Evolutionary conservation across 2,113 vertebrate species (phyloP), one percentile per base, ranked within the genome.

Genomic region (Rhipidura dahli): DNA sequence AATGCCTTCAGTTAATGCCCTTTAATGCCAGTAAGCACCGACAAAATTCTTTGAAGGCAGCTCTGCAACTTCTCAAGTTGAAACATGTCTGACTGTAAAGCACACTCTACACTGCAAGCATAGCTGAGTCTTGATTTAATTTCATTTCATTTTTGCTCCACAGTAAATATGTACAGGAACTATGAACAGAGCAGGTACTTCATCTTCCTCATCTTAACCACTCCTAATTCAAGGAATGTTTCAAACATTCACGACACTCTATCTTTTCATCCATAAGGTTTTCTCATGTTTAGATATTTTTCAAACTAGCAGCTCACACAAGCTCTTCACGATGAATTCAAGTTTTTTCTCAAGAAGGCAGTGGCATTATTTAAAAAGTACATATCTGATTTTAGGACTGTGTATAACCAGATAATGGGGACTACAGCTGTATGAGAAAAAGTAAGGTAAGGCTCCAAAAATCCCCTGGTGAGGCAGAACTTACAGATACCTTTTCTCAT

Each of bases 11-110:
- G 66, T 86, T 59, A 83, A 65, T 88, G 63, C 13, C 42, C 83
- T 83, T 64, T 66, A 90, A 59, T 77, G 71, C 86, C 86, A 90
- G 86, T 30, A 92, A 95, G 71, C 68, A 88, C 76, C 71, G 83
- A 83, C 68, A 35, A 68, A 88, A 53, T 54, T 90, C 94, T 96
- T 88, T 95, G 96, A 95, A 94, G 75, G 76, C 7, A 0, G 50
- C 54, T 88, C 35, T 40, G 66, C 75, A 80, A 44, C 16, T 85
- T 80, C 82, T 83, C 93, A 88, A 66, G 93, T 78, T 0, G 3
- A 88, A 94, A 91, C 90, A 53, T 0, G 90, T 56, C 83, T 68
- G 56, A 86, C 56, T 47, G 42, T 9, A 87, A 87, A 68, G 23
- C 5, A 16, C 8, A 65, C 30, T 66, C 59, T 50, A 66, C 24